Evolutionary conservation across 2,113 vertebrate species (phyloP), one percentile per base, ranked within the genome.

Genomic region (Phalacrocorax aristotelis): DNA sequence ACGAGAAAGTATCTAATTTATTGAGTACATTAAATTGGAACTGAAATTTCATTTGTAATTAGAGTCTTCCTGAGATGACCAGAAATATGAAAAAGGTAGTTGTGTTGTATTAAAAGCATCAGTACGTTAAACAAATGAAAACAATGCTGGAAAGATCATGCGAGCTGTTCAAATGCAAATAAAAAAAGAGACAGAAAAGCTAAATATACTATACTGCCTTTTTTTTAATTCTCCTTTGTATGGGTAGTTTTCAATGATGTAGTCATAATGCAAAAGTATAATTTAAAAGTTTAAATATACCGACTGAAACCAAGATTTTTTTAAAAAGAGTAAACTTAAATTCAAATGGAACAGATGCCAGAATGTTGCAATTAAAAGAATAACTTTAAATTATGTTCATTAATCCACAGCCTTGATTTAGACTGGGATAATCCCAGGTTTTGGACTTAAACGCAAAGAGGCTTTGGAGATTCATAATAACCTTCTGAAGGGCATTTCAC

Each of bases 381-480:
- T 93, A 95, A 89, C 27, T 97, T 94, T 82, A 87, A 97, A 95
- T 98, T 94, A 94, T 91, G 22, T 83, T 96, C 93, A 96, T 97
- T 97, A 97, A 95, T 95, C 87, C 97, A 90, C 42, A 95, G 34
- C 23, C 49, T 94, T 97, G 91, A 96, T 91, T 93, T 95, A 90
- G 61, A 69, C 87, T 58, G 42, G 94, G 84, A 96, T 98, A 97
- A 98, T 97, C 92, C 85, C 38, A 96, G 95, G 94, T 97, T 98
- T 97, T 71, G 27, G 90, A 91, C 77, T 96, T 97, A 97, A 96
- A 96, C 14, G 42, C 79, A 96, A 97, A 98, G 91, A 96, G 62
- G 83, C 92, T 98, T 89, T 95, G 87, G 90, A 97, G 95, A 95
- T 80, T 83, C 77, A 82, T 23, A 87, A 69, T 97, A 95, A 97